Percentiles rank a stretch among this genome's conserved stretches.
Evolutionary conservation across 2,113 vertebrate genomes (phyloP).

Genomic region (Oncorhynchus keta): DNA sequence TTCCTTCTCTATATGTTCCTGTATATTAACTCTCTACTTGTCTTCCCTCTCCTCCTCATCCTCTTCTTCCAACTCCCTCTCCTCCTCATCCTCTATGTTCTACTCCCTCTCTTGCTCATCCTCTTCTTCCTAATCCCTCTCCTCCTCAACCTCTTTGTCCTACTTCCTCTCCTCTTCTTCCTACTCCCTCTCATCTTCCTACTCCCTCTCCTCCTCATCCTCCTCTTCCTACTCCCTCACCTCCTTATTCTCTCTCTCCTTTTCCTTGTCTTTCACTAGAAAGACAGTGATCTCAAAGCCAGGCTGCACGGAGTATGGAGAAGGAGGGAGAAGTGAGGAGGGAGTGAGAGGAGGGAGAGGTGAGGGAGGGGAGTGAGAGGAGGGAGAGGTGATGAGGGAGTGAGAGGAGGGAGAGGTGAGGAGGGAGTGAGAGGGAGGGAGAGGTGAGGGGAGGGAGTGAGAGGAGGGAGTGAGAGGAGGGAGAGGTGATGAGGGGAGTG

Average conservation of each 20-base stretch:
- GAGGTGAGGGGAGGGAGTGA: not conserved
- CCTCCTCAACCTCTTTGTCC: too few species aligned
- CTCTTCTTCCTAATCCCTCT: not conserved
- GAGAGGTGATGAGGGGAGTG: too few species aligned
- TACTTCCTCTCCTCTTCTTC: too few species aligned
- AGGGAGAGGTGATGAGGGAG: too few species aligned
- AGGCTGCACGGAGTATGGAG: conserved; percentile 18
- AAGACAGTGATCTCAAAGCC: conserved; percentile 50
- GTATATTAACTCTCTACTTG: conserved; percentile 1
- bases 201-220: too few species aligned
- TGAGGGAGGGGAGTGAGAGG: too few species aligned
- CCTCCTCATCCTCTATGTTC: conserved; percentile 11
- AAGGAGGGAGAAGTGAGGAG: not conserved
- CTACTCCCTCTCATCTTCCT: too few species aligned
- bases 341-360: too few species aligned
- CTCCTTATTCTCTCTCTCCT: not conserved
- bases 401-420: too few species aligned
- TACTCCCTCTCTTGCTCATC: conserved; percentile 3
- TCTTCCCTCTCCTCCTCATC: conserved; percentile 8
- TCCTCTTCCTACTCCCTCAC: not conserved
- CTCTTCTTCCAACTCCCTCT: not conserved
- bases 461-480: too few species aligned
- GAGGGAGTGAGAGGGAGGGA: not conserved
- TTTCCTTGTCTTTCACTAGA: conserved; percentile 24
- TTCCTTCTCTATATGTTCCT: not conserved